A percentile compares a stretch with the other conserved stretches of the same genome.
Conservation (phyloP, 30 jellyfish, hydroid and myxozoan genomes). For the Aurelia coerulea region DNA sequence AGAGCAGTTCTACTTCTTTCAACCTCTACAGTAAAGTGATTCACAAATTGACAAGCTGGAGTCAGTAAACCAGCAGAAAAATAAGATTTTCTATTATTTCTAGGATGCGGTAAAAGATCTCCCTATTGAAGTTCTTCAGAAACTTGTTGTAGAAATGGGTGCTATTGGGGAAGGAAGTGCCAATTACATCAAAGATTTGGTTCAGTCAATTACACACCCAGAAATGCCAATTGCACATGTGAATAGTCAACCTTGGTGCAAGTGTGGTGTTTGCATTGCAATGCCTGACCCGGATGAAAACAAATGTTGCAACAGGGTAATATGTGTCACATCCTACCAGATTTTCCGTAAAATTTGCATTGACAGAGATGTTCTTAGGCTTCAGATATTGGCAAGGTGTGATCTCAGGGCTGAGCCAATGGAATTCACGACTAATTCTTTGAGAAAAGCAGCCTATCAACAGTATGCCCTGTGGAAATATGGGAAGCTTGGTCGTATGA, state of each 20-base stretch:
- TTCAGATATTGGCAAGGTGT: conserved; percentile 11
- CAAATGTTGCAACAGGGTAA: conserved; percentile 23
- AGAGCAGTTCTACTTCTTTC: no score
- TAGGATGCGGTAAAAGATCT: no score
- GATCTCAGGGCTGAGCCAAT: conserved; percentile 31
- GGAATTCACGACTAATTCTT: conserved; percentile 9
- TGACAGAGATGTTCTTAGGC: conserved; percentile 7
- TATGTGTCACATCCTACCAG: conserved; percentile 15
- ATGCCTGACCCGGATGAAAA: conserved; percentile 16
- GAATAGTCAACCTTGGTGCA: conserved; percentile 32
- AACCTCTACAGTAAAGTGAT: no score
- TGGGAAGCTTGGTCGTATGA: conserved; percentile 26
- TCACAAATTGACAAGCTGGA: no score
- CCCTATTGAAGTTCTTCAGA: no score
- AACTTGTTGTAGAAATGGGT: no score
- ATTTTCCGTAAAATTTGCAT: conserved; percentile 12
- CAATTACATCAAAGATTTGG: no score
- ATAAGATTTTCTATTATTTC: no score
- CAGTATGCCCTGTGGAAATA: conserved; percentile 17
- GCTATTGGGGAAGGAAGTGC: no score
- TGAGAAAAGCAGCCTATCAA: conserved; percentile 27
- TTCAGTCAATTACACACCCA: neutral
- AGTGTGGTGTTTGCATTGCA: conserved; percentile 21
- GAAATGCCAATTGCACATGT: neutral
- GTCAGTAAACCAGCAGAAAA: no score